Evolutionary conservation across 2,113 vertebrate species (phyloP), one percentile per base, ranked within the genome.

Genomic region (Thryonomys swinderianus): DNA sequence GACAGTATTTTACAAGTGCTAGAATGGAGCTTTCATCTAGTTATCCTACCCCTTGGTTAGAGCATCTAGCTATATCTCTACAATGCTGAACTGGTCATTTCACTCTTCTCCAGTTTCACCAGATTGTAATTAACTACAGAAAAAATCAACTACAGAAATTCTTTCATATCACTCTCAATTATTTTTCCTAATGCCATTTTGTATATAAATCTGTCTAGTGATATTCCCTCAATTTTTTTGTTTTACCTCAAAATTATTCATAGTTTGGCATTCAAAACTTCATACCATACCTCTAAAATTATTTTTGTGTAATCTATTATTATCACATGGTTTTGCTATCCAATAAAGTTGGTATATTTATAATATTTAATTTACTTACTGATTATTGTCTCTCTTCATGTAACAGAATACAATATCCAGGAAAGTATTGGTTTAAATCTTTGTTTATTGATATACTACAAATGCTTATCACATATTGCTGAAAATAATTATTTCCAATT

Each of bases 401-500:
- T 90, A 17, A 7, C 85, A 42, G 5, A 62, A 55, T 17, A 79
- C 45, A 73, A 82, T 42, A 80, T 45, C 32, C 32, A n/a, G 64
- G 55, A 73, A 12, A 3, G 1, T 3, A 12, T 55, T 30, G 12
- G 18, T 73, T 80, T 64, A 2, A 80, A 53, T 78, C n/a, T 86
- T 92, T 64, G 20, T 73, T 92, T 23, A 62, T 20, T 61, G 30
- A 85, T 71, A 61, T 76, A 23, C 27, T 13, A 12, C 17, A 74
- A 82, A 9, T 13, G 64, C 16, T 8, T 92, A 6, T 21, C 61
- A 5, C 34, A 40, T 30, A 48, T 48, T 69, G 67, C 32, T 90
- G 12, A 90, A 69, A 53, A 93, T 73, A 80, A 25, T 30, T 12
- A 74, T 85, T 91, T 93, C n/a, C 16, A 42, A 76, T 91, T 85